phyloP scores from a whole-genome alignment of 1,140 invertebrate genomes.

The Papilio glaucus region DNA sequence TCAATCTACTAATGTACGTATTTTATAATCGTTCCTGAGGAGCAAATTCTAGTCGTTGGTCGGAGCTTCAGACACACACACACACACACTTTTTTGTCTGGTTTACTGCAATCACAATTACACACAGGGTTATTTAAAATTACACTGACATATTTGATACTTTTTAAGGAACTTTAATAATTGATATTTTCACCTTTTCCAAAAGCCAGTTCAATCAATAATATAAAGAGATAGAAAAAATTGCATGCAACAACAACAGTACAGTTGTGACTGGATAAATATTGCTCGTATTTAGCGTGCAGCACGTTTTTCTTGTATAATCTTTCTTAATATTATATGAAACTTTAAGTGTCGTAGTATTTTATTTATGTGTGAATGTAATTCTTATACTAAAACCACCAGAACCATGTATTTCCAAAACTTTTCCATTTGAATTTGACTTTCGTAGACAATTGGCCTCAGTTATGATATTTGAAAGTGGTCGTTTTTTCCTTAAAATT shows the following conservation, averaged over 20 bases:
- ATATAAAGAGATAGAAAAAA: slow-evolving; percentile 9
- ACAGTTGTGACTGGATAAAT: neutral
- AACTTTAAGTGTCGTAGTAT: slow-evolving; percentile 9
- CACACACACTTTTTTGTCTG: too few species aligned
- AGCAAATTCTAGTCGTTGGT: too few species aligned
- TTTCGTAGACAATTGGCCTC: neutral
- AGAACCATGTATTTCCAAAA: neutral
- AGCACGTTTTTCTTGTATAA: neutral
- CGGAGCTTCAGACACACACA: too few species aligned
- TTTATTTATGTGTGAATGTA: neutral
- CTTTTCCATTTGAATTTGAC: neutral
- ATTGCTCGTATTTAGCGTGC: slow-evolving; percentile 4
- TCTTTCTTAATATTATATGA: neutral
- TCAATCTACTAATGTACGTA: too few species aligned
- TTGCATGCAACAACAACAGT: slow-evolving; percentile 5
- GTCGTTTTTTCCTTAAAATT: too few species aligned
- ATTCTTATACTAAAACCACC: neutral
- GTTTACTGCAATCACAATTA: too few species aligned
- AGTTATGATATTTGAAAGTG: neutral
- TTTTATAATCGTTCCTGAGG: too few species aligned
- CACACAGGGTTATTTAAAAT: too few species aligned
- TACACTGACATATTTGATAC: too few species aligned
- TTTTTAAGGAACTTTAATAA: too few species aligned
- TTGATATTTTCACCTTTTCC: neutral
- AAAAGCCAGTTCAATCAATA: neutral